Evolutionary conservation across 92 coral and sea anemone species (phyloP), one percentile per base, ranked within the genome.

Genomic region (Diadumene lineata): DNA sequence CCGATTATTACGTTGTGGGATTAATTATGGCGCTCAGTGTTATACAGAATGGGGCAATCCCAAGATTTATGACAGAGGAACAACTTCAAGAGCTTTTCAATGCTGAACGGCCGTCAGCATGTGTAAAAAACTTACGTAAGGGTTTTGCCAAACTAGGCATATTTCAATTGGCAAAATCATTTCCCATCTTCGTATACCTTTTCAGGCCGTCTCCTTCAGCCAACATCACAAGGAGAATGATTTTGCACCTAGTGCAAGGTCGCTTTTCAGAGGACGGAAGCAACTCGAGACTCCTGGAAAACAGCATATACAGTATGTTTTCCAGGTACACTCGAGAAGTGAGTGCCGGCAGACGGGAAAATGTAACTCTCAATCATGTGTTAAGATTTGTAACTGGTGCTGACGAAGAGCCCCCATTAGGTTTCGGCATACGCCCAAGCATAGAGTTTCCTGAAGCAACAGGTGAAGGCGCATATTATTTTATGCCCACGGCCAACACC

Each of bases 21-120:
- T n/a, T 67, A 31, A 53, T 89, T 27, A 82, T 89, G 90, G 88
- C 88, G 64, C 62, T 85, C 11, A 84, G 85, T 75, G 80, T 85
- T 60, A 70, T 85, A 60, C 90, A 89, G 71, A 89, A 89, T 78
- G 88, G 94, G 31, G 30, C 70, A 25, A 76, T 85, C 60, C 90
- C 88, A 27, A 73, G 88, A 69, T 85, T 89, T 43, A 3, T 85
- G 63, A 30, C 82, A 1, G 87, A 82, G 69, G 76, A 81, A 23
- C 48, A 61, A 18, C 86, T 85, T 34, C 75, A 85, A 77, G 83
- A 86, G 57, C 58, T 82, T 16, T 89, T 89, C 43, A 30, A 34
- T 2, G 30, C 27, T 1, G 31, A 73, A 50, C 66, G 53, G 16
- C 74, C 85, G 7, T 81, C 74, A 26, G 31, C 19, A 38, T 73